Evolutionary conservation across 2,113 vertebrate genomes (phyloP).

Genomic region (Atherinomorus stipes): DNA sequence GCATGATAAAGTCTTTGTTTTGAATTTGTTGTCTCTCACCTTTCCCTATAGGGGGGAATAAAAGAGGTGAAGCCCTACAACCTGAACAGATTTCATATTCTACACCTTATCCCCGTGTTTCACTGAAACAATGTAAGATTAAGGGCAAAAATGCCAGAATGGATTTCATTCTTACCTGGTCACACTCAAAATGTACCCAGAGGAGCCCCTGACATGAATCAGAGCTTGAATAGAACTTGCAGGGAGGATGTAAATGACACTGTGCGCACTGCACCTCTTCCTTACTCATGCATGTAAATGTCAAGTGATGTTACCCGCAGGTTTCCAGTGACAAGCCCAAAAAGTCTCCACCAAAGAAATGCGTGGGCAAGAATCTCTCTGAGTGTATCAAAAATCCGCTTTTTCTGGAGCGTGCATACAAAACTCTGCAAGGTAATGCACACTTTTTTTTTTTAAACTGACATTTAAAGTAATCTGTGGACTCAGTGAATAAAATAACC

Average conservation of each 20-base stretch:
- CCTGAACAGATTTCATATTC: slow-evolving; percentile 36
- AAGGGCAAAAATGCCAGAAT: slow-evolving; percentile 46
- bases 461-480: slow-evolving; percentile 2
- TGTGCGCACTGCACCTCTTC: slow-evolving; percentile 41
- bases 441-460: slow-evolving; percentile 6
- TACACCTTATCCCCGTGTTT: slow-evolving; percentile 21
- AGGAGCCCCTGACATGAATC: slow-evolving; percentile 60
- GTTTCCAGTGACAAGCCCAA: slow-evolving; percentile 44
- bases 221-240: slow-evolving; percentile 29
- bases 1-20: slow-evolving; percentile 50
- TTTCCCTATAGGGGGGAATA: slow-evolving; percentile 28
- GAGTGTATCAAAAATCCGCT: slow-evolving; percentile 16
- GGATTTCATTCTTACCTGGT: slow-evolving; percentile 48
- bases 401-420: slow-evolving; percentile 1
- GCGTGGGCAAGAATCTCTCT: slow-evolving; percentile 22
- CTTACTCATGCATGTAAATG: slow-evolving; percentile 77
- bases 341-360: slow-evolving; percentile 42
- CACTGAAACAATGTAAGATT: slow-evolving; percentile 51
- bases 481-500: slow-evolving; percentile 16
- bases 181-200: slow-evolving; percentile 55
- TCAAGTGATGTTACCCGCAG: slow-evolving; percentile 70
- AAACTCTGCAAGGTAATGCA: slow-evolving; percentile 15
- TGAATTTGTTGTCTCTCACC: slow-evolving; percentile 45
- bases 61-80: slow-evolving; percentile 17
- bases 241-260: slow-evolving; percentile 72